These are phyloP conservation scores for Clivina fossor DNA, from an alignment of 2,888 invertebrate genomes.

Conservation along the genomic window DNA sequence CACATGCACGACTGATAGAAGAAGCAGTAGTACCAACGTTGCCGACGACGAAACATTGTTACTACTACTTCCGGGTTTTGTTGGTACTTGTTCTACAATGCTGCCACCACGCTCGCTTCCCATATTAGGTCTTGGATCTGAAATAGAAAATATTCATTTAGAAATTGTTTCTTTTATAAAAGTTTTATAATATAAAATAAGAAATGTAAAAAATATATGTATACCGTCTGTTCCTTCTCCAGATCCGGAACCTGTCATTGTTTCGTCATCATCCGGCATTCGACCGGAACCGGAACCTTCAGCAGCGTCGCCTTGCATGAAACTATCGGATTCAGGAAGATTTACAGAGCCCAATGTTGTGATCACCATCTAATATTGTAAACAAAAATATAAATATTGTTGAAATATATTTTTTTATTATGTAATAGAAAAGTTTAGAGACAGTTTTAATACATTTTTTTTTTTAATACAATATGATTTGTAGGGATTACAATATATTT, in stretches of 20 bases:
- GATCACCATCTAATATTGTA: conserved; percentile 51
- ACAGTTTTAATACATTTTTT: no score
- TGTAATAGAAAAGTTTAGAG: no score
- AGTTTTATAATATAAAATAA: background rate
- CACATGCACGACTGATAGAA: background rate
- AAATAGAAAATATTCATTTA: background rate
- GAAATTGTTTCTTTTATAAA: background rate
- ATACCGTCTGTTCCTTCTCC: conserved; percentile 44
- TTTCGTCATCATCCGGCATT: conserved; percentile 51
- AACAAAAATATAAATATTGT: no score
- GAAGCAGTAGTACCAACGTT: background rate
- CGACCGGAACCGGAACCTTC: conserved; percentile 64
- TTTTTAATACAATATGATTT: no score
- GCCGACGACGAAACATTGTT: background rate
- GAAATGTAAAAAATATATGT: background rate
- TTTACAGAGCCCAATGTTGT: conserved; percentile 49
- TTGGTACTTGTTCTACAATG: background rate
- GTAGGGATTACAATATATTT: no score
- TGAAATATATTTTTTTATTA: no score
- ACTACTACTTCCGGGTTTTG: background rate
- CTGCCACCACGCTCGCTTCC: background rate
- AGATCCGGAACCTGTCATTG: conserved; percentile 49
- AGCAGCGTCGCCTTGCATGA: conserved; percentile 63
- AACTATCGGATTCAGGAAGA: conserved; percentile 50
- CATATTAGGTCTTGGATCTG: no score